Percentiles rank a stretch among this genome's conserved stretches.
Evolutionary conservation across 2,888 invertebrate genomes (phyloP).

Genomic region (Chorisops tibialis): DNA sequence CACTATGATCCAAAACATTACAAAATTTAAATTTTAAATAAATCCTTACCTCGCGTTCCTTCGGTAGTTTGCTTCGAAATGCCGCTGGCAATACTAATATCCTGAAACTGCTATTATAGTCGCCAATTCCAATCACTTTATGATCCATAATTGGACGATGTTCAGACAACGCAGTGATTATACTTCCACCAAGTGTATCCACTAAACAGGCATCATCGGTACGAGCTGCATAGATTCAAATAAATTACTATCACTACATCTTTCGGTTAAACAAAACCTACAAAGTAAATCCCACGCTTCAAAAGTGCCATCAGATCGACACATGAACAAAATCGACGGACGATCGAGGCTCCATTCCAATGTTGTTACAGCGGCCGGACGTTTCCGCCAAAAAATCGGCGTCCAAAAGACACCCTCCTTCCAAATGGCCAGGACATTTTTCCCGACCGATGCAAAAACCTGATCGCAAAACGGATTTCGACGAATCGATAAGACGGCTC

Average conservation of each 20-base stretch:
- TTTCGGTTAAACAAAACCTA: slow-evolving; percentile 28
- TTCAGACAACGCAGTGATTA: slow-evolving; percentile 62
- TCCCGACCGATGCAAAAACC: slow-evolving; percentile 68
- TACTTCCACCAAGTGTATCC: slow-evolving; percentile 64
- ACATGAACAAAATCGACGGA: slow-evolving; percentile 68
- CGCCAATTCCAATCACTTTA: slow-evolving; percentile 65
- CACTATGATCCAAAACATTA: too few relatives aligned
- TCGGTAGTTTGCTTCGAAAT: slow-evolving; percentile 53
- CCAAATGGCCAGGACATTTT: slow-evolving; percentile 73
- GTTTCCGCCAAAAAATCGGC: slow-evolving; percentile 67
- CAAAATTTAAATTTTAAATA: too few relatives aligned
- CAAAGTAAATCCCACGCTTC: slow-evolving; percentile 77
- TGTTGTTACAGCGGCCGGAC: slow-evolving; percentile 58
- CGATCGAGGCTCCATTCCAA: slow-evolving; percentile 74
- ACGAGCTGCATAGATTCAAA: slow-evolving; percentile 43
- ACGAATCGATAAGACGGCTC: slow-evolving; percentile 60
- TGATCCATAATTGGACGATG: slow-evolving; percentile 58
- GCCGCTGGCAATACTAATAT: slow-evolving; percentile 60
- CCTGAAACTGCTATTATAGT: slow-evolving; percentile 65
- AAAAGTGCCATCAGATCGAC: slow-evolving; percentile 68
- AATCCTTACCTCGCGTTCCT: slow-evolving; percentile 49
- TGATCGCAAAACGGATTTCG: slow-evolving; percentile 63
- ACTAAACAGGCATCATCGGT: slow-evolving; percentile 60
- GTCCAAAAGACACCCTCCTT: slow-evolving; percentile 60
- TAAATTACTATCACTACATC: too few relatives aligned